Evolutionary conservation across 2,113 vertebrate species (phyloP), one percentile per base, ranked within the genome.

Genomic region (Strigops habroptila): DNA sequence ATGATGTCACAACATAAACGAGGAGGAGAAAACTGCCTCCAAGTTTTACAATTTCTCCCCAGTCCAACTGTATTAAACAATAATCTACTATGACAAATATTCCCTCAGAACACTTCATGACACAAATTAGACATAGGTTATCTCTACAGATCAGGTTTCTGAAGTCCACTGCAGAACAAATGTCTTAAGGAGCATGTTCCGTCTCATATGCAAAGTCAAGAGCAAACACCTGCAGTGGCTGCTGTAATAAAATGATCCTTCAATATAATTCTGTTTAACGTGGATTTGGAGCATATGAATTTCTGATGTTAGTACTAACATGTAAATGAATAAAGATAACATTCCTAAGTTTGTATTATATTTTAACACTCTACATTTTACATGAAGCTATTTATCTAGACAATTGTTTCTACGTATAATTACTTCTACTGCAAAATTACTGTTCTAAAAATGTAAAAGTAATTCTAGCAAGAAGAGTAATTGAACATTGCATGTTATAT

Each of bases 51-150:
- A 5, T 71, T 82, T 53, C 43, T 74, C 15, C 21, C 48, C 31
- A 78, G 0, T 21, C 7, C 9, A 44, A 18, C 10, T 67, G 10
- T 41, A 65, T 3, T 31, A 24, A 89, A 84, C 8, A 68, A 70
- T 24, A 69, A 83, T 12, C 18, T 22, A 31, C 41, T 31, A 77
- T 24, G n/a, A 48, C 12, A 82, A 68, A 52, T 5, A 44, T 6
- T 52, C 17, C 21, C 24, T 55, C 30, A 69, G 25, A 82, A 31
- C 84, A 78, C n/a, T 35, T 62, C 8, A 1, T 39, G 8, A 46
- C 18, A 41, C 0, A 1, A 69, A 62, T 23, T 44, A 5, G 27
- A 65, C 25, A n/a, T 8, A 11, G 19, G n/a, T 28, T 0, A 33
- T 74, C 73, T 35, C 41, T 53, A 65, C 16, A 78, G n/a, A 82